A percentile compares a stretch with the other conserved stretches of the same genome.
These are phyloP conservation scores for Ormia ochracea DNA, from an alignment of 2,888 invertebrate species.

Conservation along the genomic window DNA sequence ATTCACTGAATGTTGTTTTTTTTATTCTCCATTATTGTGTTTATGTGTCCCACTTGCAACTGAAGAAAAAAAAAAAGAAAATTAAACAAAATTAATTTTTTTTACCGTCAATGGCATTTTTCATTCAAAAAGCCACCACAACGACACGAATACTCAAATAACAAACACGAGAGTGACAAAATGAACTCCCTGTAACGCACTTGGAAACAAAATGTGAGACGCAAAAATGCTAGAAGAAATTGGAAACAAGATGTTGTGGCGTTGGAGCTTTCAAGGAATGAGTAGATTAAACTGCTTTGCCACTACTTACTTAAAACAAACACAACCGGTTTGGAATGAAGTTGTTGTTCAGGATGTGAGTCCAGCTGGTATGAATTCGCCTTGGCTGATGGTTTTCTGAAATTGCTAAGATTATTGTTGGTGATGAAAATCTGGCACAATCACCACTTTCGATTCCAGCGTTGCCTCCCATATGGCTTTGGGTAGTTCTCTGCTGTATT, in stretches of 20 bases:
- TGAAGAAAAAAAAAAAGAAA: not conserved
- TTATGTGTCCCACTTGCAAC: constrained; percentile 30
- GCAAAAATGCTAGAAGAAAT: not conserved
- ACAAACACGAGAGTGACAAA: constrained; percentile 29
- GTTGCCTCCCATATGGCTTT: too few species aligned
- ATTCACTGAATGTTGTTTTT: not conserved
- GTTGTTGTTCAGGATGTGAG: too few species aligned
- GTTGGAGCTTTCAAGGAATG: not conserved
- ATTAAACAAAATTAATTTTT: constrained; percentile 34
- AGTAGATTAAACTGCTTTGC: not conserved
- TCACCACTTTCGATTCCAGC: too few species aligned
- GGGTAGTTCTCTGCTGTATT: too few species aligned
- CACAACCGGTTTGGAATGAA: too few species aligned
- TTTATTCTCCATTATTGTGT: constrained; percentile 1
- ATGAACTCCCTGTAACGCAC: constrained; percentile 16
- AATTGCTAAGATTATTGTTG: too few species aligned
- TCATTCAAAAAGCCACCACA: constrained; percentile 1
- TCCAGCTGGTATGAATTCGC: too few species aligned
- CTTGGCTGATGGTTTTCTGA: too few species aligned
- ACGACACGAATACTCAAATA: constrained; percentile 5
- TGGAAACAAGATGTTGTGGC: not conserved
- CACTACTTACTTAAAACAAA: too few species aligned
- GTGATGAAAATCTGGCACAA: too few species aligned
- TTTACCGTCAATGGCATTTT: constrained; percentile 59
- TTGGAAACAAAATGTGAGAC: not conserved